Conservation (phyloP, 1,140 invertebrate genomes). For the Orchestia grillus region DNA sequence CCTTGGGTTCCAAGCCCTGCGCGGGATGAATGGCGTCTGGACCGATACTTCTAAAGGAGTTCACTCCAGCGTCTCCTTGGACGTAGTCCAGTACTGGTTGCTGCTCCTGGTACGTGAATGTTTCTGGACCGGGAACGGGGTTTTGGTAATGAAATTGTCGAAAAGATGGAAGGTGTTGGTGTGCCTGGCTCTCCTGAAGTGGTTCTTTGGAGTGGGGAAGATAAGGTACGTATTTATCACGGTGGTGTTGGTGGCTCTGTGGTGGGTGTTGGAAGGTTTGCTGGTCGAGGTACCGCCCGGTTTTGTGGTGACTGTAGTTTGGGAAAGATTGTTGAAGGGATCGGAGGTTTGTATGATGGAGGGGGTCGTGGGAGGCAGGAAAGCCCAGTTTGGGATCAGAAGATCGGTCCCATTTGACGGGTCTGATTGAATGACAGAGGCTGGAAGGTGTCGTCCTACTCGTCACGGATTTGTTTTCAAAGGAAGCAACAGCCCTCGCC, state of each 20-base stretch:
- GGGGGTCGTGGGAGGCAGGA: background rate
- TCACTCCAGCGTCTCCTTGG: background rate
- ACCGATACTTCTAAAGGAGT: background rate
- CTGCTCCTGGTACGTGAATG: background rate
- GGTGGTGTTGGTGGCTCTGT: background rate
- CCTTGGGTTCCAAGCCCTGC: background rate
- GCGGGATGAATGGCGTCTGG: background rate
- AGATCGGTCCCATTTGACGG: conserved; percentile 5
- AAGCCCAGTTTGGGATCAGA: background rate
- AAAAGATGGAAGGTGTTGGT: background rate
- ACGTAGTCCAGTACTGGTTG: background rate
- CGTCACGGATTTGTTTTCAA: background rate
- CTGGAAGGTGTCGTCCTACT: background rate
- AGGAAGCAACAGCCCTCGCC: background rate
- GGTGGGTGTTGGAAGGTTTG: background rate
- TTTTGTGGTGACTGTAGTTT: background rate
- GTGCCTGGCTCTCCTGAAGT: background rate
- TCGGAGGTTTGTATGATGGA: background rate
- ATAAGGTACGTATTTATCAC: background rate
- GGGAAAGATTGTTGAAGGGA: background rate
- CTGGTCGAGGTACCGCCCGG: background rate
- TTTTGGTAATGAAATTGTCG: background rate
- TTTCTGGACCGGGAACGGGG: background rate
- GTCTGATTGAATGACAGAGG: background rate
- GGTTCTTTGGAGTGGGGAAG: background rate